Conservation (phyloP, 2,888 invertebrate genomes). For the Allolobophora icterica region DNA sequence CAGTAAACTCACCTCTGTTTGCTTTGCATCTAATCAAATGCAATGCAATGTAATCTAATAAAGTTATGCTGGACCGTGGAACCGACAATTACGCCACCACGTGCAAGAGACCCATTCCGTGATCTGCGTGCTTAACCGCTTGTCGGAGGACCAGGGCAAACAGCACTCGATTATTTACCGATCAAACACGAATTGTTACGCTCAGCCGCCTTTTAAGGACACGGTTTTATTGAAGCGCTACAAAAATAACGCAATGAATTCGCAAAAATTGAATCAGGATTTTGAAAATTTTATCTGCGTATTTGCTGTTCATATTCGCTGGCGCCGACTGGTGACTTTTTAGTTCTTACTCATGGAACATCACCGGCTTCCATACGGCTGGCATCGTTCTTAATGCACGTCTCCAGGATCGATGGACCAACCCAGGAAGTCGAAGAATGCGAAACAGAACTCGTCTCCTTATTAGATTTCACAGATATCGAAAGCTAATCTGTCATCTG, state of each 20-base stretch:
- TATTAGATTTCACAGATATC: background rate
- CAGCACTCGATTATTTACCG: background rate
- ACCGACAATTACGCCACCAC: background rate
- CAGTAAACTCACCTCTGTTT: too few relatives aligned
- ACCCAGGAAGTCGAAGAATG: background rate
- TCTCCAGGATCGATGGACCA: background rate
- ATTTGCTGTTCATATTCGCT: conserved; percentile 10
- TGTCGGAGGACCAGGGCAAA: background rate
- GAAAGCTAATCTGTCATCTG: background rate
- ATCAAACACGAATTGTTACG: conserved; percentile 17
- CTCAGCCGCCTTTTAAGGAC: background rate
- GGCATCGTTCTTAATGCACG: background rate
- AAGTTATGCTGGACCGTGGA: background rate
- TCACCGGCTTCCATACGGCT: background rate
- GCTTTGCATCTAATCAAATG: background rate
- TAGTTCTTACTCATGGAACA: background rate
- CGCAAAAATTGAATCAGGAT: conserved; percentile 10
- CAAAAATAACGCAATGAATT: background rate
- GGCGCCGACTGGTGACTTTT: background rate
- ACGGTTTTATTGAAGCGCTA: background rate
- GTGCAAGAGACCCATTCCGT: background rate
- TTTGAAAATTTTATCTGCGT: background rate
- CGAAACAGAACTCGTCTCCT: background rate
- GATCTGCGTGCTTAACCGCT: background rate
- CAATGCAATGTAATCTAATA: background rate